These are phyloP conservation scores for Dysidea cf. avara DNA, from an alignment of 37 sponge, comb jelly and placozoan genomes.

Conservation along the genomic window DNA sequence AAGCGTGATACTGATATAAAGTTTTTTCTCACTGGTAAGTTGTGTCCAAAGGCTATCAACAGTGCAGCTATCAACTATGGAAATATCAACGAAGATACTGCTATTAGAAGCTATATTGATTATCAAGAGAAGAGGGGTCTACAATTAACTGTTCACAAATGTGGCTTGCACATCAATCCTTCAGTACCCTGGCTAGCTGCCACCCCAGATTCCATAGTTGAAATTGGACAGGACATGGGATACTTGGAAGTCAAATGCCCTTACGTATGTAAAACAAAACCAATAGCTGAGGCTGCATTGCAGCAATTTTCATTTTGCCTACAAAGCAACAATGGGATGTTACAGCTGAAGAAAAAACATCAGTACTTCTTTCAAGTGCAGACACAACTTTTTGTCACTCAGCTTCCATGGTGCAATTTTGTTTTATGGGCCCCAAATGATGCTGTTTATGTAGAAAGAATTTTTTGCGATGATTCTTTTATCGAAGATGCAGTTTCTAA, in stretches of 20 bases:
- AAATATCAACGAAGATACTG: too few relatives aligned
- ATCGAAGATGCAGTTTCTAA: neutral
- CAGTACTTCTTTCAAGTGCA: conserved; percentile 23
- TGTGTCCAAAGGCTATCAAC: too few relatives aligned
- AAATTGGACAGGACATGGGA: too few relatives aligned
- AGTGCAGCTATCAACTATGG: too few relatives aligned
- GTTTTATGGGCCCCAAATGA: conserved; percentile 14
- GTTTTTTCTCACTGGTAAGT: too few relatives aligned
- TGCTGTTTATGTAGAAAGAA: too few relatives aligned
- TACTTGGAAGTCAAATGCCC: conserved; percentile 30
- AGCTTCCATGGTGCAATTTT: neutral
- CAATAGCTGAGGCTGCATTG: neutral
- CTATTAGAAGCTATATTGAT: too few relatives aligned
- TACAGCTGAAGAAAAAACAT: neutral
- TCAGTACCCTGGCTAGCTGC: conserved; percentile 21
- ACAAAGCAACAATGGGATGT: neutral
- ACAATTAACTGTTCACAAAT: neutral
- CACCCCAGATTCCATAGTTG: conserved; percentile 15
- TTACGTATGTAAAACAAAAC: neutral
- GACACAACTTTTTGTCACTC: conserved; percentile 1
- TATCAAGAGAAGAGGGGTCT: too few relatives aligned
- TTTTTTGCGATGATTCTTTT: neutral
- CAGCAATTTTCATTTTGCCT: neutral
- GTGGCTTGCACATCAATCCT: conserved; percentile 11
- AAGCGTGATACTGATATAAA: too few relatives aligned